Base-by-base conservation (phyloP, 2,888 invertebrate species). In the Rhagophthalmus giganteus region DNA sequence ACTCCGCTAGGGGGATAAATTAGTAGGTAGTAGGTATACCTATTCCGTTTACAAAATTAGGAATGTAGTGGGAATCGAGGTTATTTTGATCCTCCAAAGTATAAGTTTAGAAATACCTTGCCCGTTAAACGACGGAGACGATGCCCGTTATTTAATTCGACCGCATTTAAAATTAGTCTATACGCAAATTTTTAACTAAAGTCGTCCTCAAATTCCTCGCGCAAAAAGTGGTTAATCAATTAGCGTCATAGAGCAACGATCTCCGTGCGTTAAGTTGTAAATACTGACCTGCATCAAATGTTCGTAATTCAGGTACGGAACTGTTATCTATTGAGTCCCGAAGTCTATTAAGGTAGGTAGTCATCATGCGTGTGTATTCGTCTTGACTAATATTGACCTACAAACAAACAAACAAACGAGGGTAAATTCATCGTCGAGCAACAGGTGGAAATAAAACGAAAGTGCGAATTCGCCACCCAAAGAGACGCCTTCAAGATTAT, bases 331-430 rank as follows among this genome's bases (percentile, higher is more conserved):
- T 66, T 10, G 73, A 70, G 54, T 71, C 66, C 30, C 68, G 72
- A 9, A 76, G 67, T 25, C 74, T 72, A 31, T 70, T 64, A 63
- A 84, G 75, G 72, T 84, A 84, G 69, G 79, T 77, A 58, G 74
- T 73, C 74, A 83, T 83, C 74, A 83, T 83, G 58, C 77, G 76
- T 45, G 77, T 76, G 71, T 83, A 84, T 68, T 84, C 84, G 55
- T 77, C 71, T 70, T 83, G 82, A 64, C 84, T 84, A 61, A 85
- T 79, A 74, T 84, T 84, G 63, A 82, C 82, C 84, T 85, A 76
- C 28, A 73, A 74, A 64, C 51, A 63, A 61, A 65, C 54, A 33
- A 16, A 51, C 7, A 34, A 45, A 39, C 34, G 14, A 20, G 10
- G 6, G 31, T 14, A 34, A 45, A 41, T 27, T n/a, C n/a, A n/a